Evolutionary conservation across 2,113 vertebrate genomes (phyloP).

Genomic region (Ameiurus melas): DNA sequence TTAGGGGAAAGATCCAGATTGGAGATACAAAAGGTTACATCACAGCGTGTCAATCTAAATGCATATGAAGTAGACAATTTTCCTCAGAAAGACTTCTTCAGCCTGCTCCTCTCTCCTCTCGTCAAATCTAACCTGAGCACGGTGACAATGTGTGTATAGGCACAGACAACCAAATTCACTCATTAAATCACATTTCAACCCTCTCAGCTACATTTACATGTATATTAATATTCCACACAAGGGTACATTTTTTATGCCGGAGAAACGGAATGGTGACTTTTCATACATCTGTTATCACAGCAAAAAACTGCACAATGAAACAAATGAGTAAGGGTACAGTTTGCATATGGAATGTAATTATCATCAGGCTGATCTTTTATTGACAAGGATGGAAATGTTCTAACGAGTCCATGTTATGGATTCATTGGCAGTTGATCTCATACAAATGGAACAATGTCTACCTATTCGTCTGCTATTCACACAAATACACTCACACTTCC

Average conservation of each 20-base stretch:
- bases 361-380: not conserved
- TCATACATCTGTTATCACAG: not conserved
- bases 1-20: constrained; percentile 85
- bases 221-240: constrained; percentile 53
- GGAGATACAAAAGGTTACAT: constrained; percentile 87
- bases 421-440: not conserved
- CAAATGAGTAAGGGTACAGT: not conserved
- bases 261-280: constrained; percentile 21
- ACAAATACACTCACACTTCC: not conserved
- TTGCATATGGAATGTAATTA: not conserved
- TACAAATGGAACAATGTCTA: constrained; percentile 2
- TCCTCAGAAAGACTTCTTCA: constrained; percentile 39
- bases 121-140: constrained; percentile 31
- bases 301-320: not conserved
- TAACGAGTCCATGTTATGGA: not conserved
- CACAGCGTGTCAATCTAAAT: constrained; percentile 77
- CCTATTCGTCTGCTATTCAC: not conserved
- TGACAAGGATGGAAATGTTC: not conserved
- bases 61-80: constrained; percentile 68
- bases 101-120: constrained; percentile 14
- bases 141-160: constrained; percentile 12
- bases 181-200: constrained; percentile 52
- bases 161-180: constrained; percentile 47
- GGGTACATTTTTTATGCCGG: constrained; percentile 37
- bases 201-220: constrained; percentile 53